Base-by-base conservation (phyloP, 2,888 invertebrate species). In the Nesidiocoris tenuis region DNA sequence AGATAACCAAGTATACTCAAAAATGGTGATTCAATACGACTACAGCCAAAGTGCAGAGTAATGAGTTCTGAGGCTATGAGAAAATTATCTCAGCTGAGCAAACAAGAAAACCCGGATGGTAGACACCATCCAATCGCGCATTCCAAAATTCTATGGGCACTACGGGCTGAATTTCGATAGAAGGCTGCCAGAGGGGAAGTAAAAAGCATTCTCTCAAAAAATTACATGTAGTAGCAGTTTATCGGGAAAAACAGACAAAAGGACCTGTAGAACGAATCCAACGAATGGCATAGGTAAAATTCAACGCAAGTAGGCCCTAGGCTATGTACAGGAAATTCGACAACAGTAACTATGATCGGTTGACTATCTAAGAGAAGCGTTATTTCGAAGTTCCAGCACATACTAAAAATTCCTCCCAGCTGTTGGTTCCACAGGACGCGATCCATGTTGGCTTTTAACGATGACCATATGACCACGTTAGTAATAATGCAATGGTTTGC, bases 111-210 rank as follows among this genome's bases (percentile, higher is more conserved):
- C 18, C 39, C 25, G 16, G 65, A n/a, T 12, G 39, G 12, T 7
- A 65, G 39, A 65, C 16, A 24, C 25, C 64, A 64, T 24, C 23
- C 64, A 64, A 64, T 39, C 12, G 39, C 19, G 24, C 65, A 65
- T 65, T 65, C 65, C 24, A 65, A 65, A 39, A n/a, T 65, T 65
- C 65, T 65, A 65, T 65, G 39, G 39, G 65, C 19, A n/a, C 25
- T 65, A 39, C 17, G 18, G 39, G 5, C 25, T 1, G 19, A 21
- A 39, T 19, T 7, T 65, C 39, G 18, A 39, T 25, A 25, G 17
- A 65, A 65, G 19, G n/a, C 39, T 39, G 39, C 25, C 65, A 25
- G 25, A 3, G 65, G 39, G 25, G 24, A 18, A 64, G 24, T 65
- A 61, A 19, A 39, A 65, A 39, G 39, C 65, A 65, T 19, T 65